Conservation (phyloP, 2,797 vertebrate genomes). For the Ceryle rudis region DNA sequence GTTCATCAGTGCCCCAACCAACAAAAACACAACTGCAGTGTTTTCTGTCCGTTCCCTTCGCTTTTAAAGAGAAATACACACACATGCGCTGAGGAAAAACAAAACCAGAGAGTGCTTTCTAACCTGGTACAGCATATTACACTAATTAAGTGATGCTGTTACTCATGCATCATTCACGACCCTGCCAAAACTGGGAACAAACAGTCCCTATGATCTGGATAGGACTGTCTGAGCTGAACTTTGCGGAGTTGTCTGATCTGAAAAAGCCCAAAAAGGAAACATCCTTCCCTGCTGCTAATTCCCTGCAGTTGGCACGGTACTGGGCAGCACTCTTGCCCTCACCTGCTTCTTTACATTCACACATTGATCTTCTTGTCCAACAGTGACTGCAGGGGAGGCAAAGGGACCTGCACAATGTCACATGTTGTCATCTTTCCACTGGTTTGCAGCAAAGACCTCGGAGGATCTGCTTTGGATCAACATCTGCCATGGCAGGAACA, state of each 20-base stretch:
- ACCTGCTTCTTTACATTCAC: neutral
- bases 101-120: slow-evolving; percentile 48
- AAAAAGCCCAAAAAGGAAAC: slow-evolving; percentile 58
- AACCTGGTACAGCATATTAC: slow-evolving; percentile 71
- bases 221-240: slow-evolving; percentile 54
- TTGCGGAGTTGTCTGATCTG: slow-evolving; percentile 21
- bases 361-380: neutral
- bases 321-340: neutral
- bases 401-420: neutral
- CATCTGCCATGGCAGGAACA: neutral
- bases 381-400: neutral
- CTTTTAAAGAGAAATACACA: slow-evolving; percentile 56
- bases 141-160: slow-evolving; percentile 68
- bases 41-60: slow-evolving; percentile 54
- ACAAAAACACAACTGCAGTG: slow-evolving; percentile 66
- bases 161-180: slow-evolving; percentile 65
- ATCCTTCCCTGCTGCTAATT: neutral
- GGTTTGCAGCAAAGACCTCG: neutral
- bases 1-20: slow-evolving; percentile 67
- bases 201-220: slow-evolving; percentile 66
- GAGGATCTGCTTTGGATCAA: rapidly evolving
- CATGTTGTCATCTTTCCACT: neutral
- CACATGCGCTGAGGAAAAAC: neutral
- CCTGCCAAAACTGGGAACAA: slow-evolving; percentile 71
- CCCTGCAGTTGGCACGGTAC: neutral